phyloP scores from a whole-genome alignment of 1,140 invertebrate genomes.

The Brachionus koreanus region DNA sequence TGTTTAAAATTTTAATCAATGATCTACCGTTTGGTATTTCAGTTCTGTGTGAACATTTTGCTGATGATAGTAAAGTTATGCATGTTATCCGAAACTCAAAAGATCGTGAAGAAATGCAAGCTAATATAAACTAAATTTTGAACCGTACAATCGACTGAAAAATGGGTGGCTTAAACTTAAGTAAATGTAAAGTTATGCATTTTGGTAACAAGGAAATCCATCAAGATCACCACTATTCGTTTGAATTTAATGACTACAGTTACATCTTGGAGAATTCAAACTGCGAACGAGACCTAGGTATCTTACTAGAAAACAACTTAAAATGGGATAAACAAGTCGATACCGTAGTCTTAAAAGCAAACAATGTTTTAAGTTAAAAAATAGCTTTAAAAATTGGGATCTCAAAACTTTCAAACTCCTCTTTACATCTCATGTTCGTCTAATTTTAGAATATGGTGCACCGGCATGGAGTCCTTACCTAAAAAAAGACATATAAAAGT shows the following conservation, averaged over 20 bases:
- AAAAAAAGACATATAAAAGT: neutral
- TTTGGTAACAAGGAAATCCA: neutral
- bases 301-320: neutral
- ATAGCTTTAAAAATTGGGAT: neutral
- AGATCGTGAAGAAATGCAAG: neutral
- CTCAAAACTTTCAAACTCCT: neutral
- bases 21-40: too few species aligned
- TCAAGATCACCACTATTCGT: neutral
- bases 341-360: too few species aligned
- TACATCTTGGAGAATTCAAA: neutral
- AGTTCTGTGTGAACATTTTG: neutral
- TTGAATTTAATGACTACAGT: neutral
- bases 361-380: too few species aligned
- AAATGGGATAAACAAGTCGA: too few species aligned
- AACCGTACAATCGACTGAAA: neutral
- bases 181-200: neutral
- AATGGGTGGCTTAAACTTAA: neutral
- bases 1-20: too few species aligned
- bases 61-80: neutral
- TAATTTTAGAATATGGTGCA: neutral
- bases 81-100: neutral
- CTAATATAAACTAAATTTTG: neutral
- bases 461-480: neutral
- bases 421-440: too few species aligned
- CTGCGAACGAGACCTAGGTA: neutral